Conservation (phyloP, 2,113 vertebrate genomes). For the Cervus canadensis region DNA sequence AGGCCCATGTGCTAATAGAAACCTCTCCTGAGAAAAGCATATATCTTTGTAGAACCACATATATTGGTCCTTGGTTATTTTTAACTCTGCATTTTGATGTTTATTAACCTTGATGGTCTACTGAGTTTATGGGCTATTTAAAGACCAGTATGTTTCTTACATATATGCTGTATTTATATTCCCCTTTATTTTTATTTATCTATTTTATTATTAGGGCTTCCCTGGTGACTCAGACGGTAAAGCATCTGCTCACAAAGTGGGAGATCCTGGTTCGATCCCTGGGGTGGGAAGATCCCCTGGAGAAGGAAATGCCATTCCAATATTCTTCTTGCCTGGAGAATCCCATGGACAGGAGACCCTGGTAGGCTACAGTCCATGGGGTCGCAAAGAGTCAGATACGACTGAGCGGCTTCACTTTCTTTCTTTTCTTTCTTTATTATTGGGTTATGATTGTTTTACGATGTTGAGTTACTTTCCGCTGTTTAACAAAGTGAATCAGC, state of each 20-base stretch:
- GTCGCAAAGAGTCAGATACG: fast-evolving
- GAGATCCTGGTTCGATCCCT: background rate
- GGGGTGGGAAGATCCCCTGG: background rate
- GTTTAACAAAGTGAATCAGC: background rate
- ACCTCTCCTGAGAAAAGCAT: background rate
- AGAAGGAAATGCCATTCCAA: background rate
- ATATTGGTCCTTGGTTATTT: background rate
- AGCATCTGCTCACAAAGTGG: background rate
- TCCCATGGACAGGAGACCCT: background rate
- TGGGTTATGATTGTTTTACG: background rate
- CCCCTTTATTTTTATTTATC: background rate
- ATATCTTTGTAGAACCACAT: background rate
- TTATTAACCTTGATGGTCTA: background rate
- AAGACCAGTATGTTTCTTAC: background rate
- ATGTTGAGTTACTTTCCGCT: background rate
- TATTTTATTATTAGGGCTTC: background rate
- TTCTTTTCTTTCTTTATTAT: background rate
- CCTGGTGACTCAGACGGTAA: fast-evolving
- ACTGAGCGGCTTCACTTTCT: background rate
- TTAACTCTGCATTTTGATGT: background rate
- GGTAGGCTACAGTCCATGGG: background rate
- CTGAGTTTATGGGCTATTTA: background rate
- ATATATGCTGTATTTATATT: background rate
- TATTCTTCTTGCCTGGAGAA: background rate
- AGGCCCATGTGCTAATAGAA: background rate